Evolutionary conservation across 2,888 invertebrate species (phyloP), one percentile per base, ranked within the genome.

Genomic region (Rhynchonema sp.): DNA sequence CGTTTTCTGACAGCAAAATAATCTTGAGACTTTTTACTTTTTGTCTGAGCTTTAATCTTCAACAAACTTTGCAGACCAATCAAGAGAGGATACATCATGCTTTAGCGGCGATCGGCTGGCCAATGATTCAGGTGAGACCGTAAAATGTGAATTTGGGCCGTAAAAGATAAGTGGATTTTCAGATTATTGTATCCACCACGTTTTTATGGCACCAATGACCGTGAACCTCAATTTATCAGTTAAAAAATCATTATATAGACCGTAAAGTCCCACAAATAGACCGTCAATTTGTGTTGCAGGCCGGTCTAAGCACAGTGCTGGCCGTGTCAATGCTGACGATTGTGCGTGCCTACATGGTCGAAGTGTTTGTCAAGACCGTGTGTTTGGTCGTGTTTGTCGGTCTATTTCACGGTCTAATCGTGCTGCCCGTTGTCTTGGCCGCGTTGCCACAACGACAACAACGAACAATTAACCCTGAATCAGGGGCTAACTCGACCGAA

Each of bases 51-150:
- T 38, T n/a, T n/a, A n/a, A n/a, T n/a, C n/a, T n/a, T n/a, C n/a
- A n/a, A n/a, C n/a, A n/a, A 13, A 3, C 3, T 58, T 61, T 64
- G 55, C 61, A 65, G 64, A 65, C 63, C 9, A 56, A 64, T 1
- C 61, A 64, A 1, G 60, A 62, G 58, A 63, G 65, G 27, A 49
- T 67, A 55, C 63, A 64, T 46, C 62, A 63, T 30, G 64, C 64
- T 1, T 63, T 64, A 38, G 59, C 63, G 0, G 61, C 65, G 52
- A 66, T 67, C 53, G 67, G 66, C n/a, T 66, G 66, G 66, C 66
- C 67, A 20, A 67, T 66, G 20, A 58, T 66, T n/a, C n/a, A n/a
- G n/a, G n/a, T n/a, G n/a, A n/a, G n/a, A n/a, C n/a, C n/a, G n/a
- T n/a, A n/a, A n/a, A n/a, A n/a, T n/a, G n/a, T n/a, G n/a, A n/a